phyloP scores from a whole-genome alignment of 2,113 vertebrate genomes.

The Hassar affinis region DNA sequence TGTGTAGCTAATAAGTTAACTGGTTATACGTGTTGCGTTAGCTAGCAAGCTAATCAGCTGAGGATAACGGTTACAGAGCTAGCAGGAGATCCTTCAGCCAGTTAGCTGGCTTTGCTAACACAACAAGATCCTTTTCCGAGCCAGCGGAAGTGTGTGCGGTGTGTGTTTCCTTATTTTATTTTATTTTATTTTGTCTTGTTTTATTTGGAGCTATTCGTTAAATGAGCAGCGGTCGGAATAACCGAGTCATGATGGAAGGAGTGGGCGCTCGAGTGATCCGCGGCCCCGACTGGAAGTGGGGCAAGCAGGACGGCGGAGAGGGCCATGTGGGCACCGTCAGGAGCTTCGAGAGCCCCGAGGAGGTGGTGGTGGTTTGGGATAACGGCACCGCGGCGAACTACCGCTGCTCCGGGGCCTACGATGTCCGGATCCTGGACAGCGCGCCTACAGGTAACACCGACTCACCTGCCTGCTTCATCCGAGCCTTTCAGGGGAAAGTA shows the following conservation, averaged over 20 bases:
- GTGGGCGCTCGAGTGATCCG: constrained; percentile 93
- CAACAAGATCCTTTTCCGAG: not conserved
- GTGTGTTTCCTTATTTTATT: not conserved
- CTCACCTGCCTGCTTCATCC: not conserved
- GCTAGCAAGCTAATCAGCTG: not conserved
- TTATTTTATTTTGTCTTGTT: not conserved
- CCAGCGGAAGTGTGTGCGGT: not conserved
- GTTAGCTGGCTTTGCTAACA: not conserved
- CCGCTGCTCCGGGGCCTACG: constrained; percentile 96
- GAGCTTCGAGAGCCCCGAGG: constrained; percentile 98
- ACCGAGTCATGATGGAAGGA: constrained; percentile 97
- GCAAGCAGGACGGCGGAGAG: constrained; percentile 97
- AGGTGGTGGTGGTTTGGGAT: constrained; percentile 98
- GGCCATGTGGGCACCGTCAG: constrained; percentile 96
- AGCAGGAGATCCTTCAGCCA: not conserved
- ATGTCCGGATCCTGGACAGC: constrained; percentile 94
- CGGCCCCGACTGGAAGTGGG: constrained; percentile 99
- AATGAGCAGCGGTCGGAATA: constrained; percentile 97
- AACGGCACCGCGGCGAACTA: constrained; percentile 98
- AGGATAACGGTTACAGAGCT: not conserved
- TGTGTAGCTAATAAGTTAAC: too few relatives aligned
- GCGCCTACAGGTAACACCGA: constrained; percentile 87
- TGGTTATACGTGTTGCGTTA: not conserved
- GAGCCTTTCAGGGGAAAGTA: too few relatives aligned
- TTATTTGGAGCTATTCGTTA: constrained; percentile 44